phyloP scores from a whole-genome alignment of 2,888 invertebrate genomes.

The Eupithecia exiguata region DNA sequence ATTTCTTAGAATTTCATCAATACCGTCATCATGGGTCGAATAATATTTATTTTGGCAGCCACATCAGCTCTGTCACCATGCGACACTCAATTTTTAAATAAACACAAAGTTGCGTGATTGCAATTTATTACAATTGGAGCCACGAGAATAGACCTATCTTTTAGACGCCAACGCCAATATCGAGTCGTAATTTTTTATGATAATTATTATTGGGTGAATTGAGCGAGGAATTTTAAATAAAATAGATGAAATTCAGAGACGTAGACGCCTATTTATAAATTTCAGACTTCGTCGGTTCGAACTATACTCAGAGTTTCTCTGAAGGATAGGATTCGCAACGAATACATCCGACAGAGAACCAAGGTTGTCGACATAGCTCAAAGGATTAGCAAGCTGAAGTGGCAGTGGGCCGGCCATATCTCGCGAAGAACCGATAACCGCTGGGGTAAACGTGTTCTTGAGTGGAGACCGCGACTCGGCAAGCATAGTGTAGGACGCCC shows the following conservation, averaged over 20 bases:
- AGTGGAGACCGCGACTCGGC: too few relatives aligned
- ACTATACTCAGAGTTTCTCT: too few relatives aligned
- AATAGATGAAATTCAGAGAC: not conserved
- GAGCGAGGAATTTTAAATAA: not conserved
- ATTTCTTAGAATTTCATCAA: not conserved
- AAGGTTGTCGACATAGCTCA: too few relatives aligned
- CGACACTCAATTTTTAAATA: conserved; percentile 32
- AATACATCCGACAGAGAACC: too few relatives aligned
- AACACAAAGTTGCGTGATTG: conserved; percentile 37
- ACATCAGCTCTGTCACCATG: conserved; percentile 36
- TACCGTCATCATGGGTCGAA: conserved; percentile 11
- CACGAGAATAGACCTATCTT: conserved; percentile 35
- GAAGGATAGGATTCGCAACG: too few relatives aligned
- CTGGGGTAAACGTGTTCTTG: too few relatives aligned
- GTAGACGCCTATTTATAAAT: not conserved
- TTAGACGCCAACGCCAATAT: not conserved
- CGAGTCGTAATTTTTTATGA: not conserved
- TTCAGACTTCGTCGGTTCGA: too few relatives aligned
- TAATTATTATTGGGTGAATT: not conserved
- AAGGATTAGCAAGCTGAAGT: too few relatives aligned
- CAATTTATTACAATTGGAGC: conserved; percentile 41
- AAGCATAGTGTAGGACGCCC: too few relatives aligned
- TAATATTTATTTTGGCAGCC: conserved; percentile 31
- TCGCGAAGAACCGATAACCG: too few relatives aligned
- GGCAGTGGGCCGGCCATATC: too few relatives aligned